Evolutionary conservation across 2,888 invertebrate species (phyloP).

Genomic region (Molorchus minor): DNA sequence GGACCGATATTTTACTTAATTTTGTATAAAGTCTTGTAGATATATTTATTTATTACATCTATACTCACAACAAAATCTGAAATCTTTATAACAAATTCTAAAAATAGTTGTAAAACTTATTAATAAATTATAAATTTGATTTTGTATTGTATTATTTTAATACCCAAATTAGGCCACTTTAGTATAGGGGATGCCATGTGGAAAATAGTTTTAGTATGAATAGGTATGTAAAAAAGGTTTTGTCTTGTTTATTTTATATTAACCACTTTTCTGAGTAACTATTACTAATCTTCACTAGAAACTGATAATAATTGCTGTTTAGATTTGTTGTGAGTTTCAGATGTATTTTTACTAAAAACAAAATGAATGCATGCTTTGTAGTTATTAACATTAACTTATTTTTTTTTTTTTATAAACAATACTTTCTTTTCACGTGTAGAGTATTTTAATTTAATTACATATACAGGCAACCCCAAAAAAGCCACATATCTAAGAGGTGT

Average conservation of each 20-base stretch:
- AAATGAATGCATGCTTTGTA: conserved; percentile 35
- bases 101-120: conserved; percentile 57
- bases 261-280: conserved; percentile 43
- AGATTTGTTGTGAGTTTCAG: conserved; percentile 63
- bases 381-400: conserved; percentile 24
- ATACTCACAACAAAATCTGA: conserved; percentile 63
- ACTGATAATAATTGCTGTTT: conserved; percentile 38
- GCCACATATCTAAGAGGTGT: not conserved
- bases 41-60: conserved; percentile 64
- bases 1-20: conserved; percentile 60
- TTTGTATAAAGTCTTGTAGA: conserved; percentile 63
- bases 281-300: conserved; percentile 45
- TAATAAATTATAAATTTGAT: conserved; percentile 53
- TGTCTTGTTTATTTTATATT: conserved; percentile 38
- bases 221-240: conserved; percentile 49
- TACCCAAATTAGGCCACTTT: conserved; percentile 22
- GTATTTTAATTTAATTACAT: not conserved
- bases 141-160: conserved; percentile 40
- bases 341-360: conserved; percentile 50
- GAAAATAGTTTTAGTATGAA: conserved; percentile 30
- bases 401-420: not conserved
- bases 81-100: conserved; percentile 55
- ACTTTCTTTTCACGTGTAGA: conserved; percentile 7
- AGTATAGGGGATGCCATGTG: conserved; percentile 27
- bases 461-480: too few species aligned